phyloP scores from a whole-genome alignment of 1,140 invertebrate species.

The Orussus abietinus region DNA sequence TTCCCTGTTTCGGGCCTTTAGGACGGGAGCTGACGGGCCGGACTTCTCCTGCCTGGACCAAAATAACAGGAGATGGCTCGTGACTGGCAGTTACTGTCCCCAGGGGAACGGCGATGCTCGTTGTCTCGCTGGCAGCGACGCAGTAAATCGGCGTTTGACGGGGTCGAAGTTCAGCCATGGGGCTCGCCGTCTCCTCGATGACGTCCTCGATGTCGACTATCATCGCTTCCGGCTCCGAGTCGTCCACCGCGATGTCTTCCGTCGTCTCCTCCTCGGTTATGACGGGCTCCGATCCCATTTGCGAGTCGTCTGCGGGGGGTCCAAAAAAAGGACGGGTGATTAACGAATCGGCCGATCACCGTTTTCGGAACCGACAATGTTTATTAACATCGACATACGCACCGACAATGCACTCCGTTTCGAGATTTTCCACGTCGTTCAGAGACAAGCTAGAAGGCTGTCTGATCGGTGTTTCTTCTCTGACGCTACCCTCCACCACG shows the following conservation, averaged over 20 bases:
- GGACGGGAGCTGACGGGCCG: constrained; percentile 9
- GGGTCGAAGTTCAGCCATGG: constrained; percentile 60
- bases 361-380: too few species aligned
- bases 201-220: constrained; percentile 54
- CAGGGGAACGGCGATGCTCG: constrained; percentile 40
- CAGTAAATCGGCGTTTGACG: constrained; percentile 67
- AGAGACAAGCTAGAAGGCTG: constrained; percentile 70
- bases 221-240: constrained; percentile 55
- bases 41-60: constrained; percentile 27
- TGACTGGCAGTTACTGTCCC: constrained; percentile 38
- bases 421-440: constrained; percentile 65
- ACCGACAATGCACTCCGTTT: constrained; percentile 38
- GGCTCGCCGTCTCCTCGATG: constrained; percentile 52
- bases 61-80: constrained; percentile 32
- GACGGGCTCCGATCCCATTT: constrained; percentile 32
- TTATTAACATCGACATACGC: too few species aligned
- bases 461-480: constrained; percentile 40
- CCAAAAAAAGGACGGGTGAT: too few species aligned
- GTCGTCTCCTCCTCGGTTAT: constrained; percentile 23
- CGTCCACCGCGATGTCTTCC: constrained; percentile 38
- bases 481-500: constrained; percentile 46
- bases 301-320: constrained; percentile 16
- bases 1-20: not conserved
- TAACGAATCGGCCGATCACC: too few species aligned
- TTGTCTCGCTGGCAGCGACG: constrained; percentile 51